phyloP scores from a whole-genome alignment of 2,113 vertebrate genomes.

The Callithrix jacchus region DNA sequence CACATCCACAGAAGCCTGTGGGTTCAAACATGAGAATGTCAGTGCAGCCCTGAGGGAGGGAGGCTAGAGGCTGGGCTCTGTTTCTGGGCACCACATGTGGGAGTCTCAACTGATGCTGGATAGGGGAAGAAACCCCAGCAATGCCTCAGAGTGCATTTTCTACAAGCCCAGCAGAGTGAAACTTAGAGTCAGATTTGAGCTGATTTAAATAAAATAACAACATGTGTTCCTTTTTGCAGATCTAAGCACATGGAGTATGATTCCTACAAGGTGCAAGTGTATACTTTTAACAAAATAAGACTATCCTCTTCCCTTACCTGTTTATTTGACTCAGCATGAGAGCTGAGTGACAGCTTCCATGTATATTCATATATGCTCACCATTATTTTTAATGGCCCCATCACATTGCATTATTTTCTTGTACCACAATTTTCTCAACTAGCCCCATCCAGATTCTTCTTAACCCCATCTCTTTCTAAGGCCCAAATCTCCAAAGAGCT shows the following conservation, averaged over 20 bases:
- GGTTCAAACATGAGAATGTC: background rate
- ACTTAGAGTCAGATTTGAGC: background rate
- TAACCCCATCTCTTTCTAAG: background rate
- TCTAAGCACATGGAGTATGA: background rate
- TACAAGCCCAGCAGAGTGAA: background rate
- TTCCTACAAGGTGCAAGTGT: fast-evolving
- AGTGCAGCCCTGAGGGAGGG: background rate
- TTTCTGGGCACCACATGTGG: background rate
- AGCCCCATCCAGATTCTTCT: background rate
- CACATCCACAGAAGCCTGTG: background rate
- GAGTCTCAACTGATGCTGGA: background rate
- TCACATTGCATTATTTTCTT: background rate
- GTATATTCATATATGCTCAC: too few relatives aligned
- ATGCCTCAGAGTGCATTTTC: background rate
- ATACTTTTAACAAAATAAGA: background rate
- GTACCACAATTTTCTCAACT: background rate
- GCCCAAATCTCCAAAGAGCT: background rate
- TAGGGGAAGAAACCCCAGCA: background rate
- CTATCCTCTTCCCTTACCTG: background rate
- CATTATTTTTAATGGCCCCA: background rate
- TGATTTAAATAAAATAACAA: background rate
- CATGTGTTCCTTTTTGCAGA: background rate
- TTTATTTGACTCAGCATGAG: background rate
- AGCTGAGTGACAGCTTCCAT: background rate
- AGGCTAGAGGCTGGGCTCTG: background rate